Evolutionary conservation across 2,113 vertebrate genomes (phyloP).

Genomic region (Nanorana parkeri): DNA sequence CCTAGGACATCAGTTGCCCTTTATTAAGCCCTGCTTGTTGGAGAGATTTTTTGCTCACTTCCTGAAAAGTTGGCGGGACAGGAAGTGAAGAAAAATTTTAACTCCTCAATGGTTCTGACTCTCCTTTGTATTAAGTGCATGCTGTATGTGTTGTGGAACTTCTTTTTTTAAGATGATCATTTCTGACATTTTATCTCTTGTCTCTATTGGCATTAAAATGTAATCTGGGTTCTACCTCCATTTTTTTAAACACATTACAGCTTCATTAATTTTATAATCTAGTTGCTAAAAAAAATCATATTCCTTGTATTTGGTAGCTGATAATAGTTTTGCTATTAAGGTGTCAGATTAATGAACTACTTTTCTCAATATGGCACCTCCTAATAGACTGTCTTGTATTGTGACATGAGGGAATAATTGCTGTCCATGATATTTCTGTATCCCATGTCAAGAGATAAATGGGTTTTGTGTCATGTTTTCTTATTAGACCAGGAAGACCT

Average conservation of each 20-base stretch:
- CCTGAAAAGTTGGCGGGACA: too few species aligned
- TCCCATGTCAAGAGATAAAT: slow-evolving; percentile 3
- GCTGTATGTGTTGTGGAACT: too few species aligned
- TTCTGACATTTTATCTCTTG: too few species aligned
- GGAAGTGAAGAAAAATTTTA: too few species aligned
- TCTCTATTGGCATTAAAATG: too few species aligned
- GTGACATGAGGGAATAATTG: background rate
- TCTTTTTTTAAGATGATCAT: too few species aligned
- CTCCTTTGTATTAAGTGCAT: too few species aligned
- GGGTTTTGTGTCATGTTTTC: background rate
- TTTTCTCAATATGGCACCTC: slow-evolving; percentile 14
- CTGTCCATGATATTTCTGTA: background rate
- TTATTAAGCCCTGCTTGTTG: too few species aligned
- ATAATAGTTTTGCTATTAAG: slow-evolving; percentile 34
- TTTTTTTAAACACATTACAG: slow-evolving; percentile 9
- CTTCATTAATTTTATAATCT: background rate
- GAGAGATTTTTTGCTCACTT: too few species aligned
- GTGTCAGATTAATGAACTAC: slow-evolving; percentile 20
- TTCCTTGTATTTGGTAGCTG: slow-evolving; percentile 1
- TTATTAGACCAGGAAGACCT: background rate
- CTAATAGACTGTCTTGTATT: slow-evolving; percentile 9
- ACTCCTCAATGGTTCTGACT: too few species aligned
- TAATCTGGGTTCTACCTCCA: too few species aligned
- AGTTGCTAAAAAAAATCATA: slow-evolving; percentile 13
- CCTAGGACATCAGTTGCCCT: too few species aligned